These are phyloP conservation scores for Mizuhopecten yessoensis DNA, from an alignment of 1,140 invertebrate species.

Conservation along the genomic window DNA sequence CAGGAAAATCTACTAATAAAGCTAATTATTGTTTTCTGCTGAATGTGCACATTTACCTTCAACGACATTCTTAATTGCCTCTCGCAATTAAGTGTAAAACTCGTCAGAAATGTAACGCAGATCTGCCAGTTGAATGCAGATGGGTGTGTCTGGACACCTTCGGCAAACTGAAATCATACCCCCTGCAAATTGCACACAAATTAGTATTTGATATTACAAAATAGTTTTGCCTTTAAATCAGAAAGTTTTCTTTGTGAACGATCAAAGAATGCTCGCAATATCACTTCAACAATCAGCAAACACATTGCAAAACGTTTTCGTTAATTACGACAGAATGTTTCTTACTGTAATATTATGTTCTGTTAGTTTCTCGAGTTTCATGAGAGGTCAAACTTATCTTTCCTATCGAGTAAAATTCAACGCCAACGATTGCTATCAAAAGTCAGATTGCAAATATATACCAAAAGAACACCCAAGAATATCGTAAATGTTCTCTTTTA, in stretches of 20 bases:
- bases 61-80: neutral
- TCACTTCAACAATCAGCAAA: neutral
- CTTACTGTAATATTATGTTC: neutral
- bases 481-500: neutral
- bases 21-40: neutral
- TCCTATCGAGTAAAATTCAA: neutral
- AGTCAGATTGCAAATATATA: neutral
- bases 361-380: neutral
- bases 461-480: slow-evolving; percentile 7
- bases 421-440: neutral
- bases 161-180: neutral
- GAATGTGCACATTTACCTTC: neutral
- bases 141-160: neutral
- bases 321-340: neutral
- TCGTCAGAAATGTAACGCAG: neutral
- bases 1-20: neutral
- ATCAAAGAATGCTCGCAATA: neutral
- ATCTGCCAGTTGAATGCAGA: neutral
- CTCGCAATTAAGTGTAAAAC: slow-evolving; percentile 5
- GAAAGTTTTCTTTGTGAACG: neutral
- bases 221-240: neutral
- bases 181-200: neutral
- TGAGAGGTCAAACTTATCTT: neutral
- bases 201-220: neutral
- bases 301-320: neutral